Evolutionary conservation across 2,888 invertebrate genomes (phyloP).

Genomic region (Brachynemurus nebulosus): DNA sequence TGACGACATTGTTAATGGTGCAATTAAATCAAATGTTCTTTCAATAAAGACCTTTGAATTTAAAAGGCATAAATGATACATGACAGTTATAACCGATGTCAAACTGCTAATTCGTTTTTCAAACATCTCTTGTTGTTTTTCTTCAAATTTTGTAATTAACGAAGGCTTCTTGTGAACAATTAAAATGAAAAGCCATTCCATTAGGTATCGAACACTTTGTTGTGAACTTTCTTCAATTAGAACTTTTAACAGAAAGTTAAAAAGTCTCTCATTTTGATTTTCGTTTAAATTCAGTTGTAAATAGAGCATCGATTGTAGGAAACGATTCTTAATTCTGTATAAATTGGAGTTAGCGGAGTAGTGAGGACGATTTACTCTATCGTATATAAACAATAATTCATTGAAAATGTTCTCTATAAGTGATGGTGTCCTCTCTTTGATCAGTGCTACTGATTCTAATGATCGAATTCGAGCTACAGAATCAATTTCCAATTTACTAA

Average conservation of each 20-base stretch:
- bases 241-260: slow-evolving; percentile 24
- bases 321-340: slow-evolving; percentile 24
- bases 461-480: slow-evolving; percentile 22
- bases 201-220: slow-evolving; percentile 42
- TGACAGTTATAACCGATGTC: slow-evolving; percentile 22
- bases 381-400: not conserved
- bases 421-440: not conserved
- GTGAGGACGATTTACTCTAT: not conserved
- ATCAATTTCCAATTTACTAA: slow-evolving; percentile 28
- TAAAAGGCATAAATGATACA: slow-evolving; percentile 22
- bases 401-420: slow-evolving; percentile 1
- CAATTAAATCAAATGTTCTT: slow-evolving; percentile 35
- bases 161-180: slow-evolving; percentile 25
- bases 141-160: slow-evolving; percentile 23
- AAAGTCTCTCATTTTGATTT: slow-evolving; percentile 23
- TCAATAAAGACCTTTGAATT: slow-evolving; percentile 14
- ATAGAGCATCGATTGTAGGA: slow-evolving; percentile 37
- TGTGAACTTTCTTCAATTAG: slow-evolving; percentile 43
- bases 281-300: slow-evolving; percentile 30
- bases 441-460: slow-evolving; percentile 15
- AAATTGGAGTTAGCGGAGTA: slow-evolving; percentile 6
- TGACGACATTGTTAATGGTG: slow-evolving; percentile 69
- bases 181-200: slow-evolving; percentile 43
- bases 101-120: slow-evolving; percentile 3
- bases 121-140: not conserved